Evolutionary conservation across 2,113 vertebrate species (phyloP), one percentile per base, ranked within the genome.

Genomic region (Nansenia antarctica): DNA sequence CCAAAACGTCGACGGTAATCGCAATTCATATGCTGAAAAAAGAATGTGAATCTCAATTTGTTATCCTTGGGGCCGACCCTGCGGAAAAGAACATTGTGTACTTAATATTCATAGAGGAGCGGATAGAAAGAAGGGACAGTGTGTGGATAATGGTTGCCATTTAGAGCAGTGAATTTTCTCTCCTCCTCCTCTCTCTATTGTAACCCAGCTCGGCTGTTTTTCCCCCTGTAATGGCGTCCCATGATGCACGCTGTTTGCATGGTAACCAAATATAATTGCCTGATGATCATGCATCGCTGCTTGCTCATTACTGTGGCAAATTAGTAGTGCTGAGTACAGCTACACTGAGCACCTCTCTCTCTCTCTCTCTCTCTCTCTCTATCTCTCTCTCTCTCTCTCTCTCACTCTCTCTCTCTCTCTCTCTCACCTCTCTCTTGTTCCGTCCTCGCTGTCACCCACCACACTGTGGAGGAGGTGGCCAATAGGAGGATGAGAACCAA

Each of bases 231-330:
- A 91, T 89, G 73, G 83, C 74, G 84, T 89, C 87, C 86, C 83
- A 73, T 81, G 84, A 88, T 88, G 85, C 80, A 82, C 79, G 63
- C 68, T 81, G 82, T 89, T 87, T 90, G 88, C 88, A 88, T 86
- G 82, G 87, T 87, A 91, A 90, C 90, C 80, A 81, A 88, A 86
- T 87, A 88, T 90, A 91, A 92, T 92, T 90, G 88, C 76, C 81
- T 80, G 86, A 89, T 90, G 81, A 89, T 83, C 86, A 91, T 90
- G 89, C 89, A 85, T 79, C 78, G 54, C 78, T 82, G 86, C 85
- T 74, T 83, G 85, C 78, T 90, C 87, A 91, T 92, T 89, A 90
- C 79, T 79, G 75, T 68, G 76, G 79, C 70, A 89, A 89, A 89
- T 90, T 87, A 90, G 82, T 76, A 72, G 75, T 80, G 82, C 70